Conservation (phyloP, 2,113 vertebrate species). For the Raphicerus campestris region DNA sequence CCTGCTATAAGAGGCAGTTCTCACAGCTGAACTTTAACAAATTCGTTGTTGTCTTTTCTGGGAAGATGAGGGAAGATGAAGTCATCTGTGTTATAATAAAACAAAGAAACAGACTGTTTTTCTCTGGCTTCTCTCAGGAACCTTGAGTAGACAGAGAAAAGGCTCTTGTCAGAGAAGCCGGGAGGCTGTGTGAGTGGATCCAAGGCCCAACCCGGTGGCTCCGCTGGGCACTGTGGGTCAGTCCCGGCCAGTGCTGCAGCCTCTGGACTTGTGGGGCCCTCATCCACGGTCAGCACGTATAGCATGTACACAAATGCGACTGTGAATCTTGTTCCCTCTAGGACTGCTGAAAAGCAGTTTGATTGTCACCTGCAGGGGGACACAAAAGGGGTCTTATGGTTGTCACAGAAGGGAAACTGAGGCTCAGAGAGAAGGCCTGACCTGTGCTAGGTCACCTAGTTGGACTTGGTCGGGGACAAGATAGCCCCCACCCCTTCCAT, state of each 20-base stretch:
- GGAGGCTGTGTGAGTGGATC: background rate
- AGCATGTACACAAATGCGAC: fast-evolving
- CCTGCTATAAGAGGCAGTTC: constrained; percentile 16
- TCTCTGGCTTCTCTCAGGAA: background rate
- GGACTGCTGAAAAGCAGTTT: background rate
- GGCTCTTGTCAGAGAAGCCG: background rate
- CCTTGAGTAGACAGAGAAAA: background rate
- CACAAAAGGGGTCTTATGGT: background rate
- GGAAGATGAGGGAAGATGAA: constrained; percentile 65
- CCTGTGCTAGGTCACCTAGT: background rate
- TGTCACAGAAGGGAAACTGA: background rate
- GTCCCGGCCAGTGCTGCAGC: background rate
- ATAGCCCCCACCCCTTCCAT: background rate
- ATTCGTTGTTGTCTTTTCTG: constrained; percentile 51
- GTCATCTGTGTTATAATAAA: constrained; percentile 19
- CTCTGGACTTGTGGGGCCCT: background rate
- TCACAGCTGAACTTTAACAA: constrained; percentile 42
- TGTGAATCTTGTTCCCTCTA: background rate
- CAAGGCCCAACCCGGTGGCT: background rate
- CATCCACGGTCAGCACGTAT: fast-evolving
- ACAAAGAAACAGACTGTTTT: constrained; percentile 47
- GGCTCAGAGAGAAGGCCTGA: background rate
- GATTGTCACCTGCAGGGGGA: background rate
- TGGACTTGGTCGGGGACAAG: background rate
- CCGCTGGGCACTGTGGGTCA: background rate